These are phyloP conservation scores for Mizuhopecten yessoensis DNA, from an alignment of 1,140 invertebrate genomes.

Conservation along the genomic window DNA sequence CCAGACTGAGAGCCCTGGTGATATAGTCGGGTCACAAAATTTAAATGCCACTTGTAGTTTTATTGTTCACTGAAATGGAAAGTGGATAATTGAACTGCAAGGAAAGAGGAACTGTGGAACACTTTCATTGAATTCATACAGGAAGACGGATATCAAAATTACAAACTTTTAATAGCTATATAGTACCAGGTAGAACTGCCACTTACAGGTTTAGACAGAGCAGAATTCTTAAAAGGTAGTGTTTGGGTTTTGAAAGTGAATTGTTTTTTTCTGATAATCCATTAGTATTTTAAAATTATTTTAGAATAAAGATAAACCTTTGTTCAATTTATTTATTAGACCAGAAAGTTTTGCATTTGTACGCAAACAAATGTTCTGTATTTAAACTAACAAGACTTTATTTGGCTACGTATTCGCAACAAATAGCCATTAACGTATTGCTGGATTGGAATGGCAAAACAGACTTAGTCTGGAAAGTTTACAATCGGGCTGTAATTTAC, in stretches of 20 bases:
- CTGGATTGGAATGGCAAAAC: background rate
- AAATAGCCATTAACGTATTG: no score
- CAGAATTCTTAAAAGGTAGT: no score
- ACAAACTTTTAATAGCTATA: background rate
- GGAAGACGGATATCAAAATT: background rate
- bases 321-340: background rate
- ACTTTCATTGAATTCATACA: background rate
- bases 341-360: background rate
- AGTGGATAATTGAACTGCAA: conserved; percentile 8
- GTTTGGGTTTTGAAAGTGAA: no score
- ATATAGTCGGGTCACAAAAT: background rate
- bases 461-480: background rate
- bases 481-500: background rate
- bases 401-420: background rate
- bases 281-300: background rate
- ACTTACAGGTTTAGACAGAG: background rate
- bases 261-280: background rate
- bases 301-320: background rate
- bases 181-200: background rate
- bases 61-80: background rate
- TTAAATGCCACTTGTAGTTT: background rate
- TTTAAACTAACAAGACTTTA: background rate
- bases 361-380: no score
- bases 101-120: background rate
- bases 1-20: no score